Evolutionary conservation across 2,797 vertebrate genomes (phyloP).

Genomic region (Myotis findleyi): DNA sequence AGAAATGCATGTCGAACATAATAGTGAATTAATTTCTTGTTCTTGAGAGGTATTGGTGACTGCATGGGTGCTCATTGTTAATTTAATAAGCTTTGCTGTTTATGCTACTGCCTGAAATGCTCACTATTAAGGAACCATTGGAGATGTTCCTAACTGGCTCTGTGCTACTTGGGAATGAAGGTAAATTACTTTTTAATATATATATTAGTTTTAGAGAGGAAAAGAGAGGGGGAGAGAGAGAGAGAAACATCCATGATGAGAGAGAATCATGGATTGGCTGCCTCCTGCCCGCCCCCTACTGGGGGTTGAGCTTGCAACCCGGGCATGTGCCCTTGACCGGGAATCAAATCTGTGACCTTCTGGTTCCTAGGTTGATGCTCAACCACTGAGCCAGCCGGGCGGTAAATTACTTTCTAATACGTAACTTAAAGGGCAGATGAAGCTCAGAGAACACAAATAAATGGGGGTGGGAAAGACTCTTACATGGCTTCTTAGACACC

Average conservation of each 20-base stretch:
- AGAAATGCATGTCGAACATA: background rate
- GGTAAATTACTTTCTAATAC: background rate
- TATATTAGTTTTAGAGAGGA: too few species aligned
- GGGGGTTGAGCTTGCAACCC: too few species aligned
- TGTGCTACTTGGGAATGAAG: background rate
- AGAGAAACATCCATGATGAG: too few species aligned
- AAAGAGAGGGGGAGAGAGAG: too few species aligned
- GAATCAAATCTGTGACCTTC: too few species aligned
- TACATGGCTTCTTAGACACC: background rate
- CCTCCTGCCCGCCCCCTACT: too few species aligned
- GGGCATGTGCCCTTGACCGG: too few species aligned
- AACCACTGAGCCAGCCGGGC: too few species aligned
- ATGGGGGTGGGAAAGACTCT: background rate
- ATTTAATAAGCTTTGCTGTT: background rate
- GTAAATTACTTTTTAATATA: background rate
- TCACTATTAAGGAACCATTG: background rate
- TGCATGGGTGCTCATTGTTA: background rate
- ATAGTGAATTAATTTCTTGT: background rate
- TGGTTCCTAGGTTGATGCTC: too few species aligned
- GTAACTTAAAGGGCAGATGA: background rate
- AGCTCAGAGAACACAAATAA: background rate
- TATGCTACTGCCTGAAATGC: background rate
- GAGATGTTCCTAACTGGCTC: background rate
- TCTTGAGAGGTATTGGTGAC: background rate
- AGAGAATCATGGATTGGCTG: too few species aligned